Evolutionary conservation across 2,113 vertebrate genomes (phyloP).

Genomic region (Montifringilla adamsi): DNA sequence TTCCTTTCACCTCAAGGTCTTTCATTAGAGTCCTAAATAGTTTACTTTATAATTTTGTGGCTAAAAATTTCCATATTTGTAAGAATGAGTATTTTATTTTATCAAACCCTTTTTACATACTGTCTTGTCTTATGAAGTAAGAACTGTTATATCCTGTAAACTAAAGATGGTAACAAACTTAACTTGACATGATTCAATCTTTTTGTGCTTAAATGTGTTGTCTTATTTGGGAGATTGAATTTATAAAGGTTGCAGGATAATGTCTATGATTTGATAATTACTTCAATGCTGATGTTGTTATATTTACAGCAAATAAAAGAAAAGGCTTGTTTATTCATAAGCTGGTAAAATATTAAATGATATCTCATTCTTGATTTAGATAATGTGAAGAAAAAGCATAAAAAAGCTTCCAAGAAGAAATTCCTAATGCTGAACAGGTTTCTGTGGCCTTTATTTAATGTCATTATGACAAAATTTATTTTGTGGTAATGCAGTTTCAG

Average conservation of each 20-base stretch:
- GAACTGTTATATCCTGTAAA: background rate
- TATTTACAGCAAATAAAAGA: slow-evolving; percentile 11
- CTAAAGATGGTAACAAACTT: background rate
- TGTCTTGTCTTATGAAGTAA: background rate
- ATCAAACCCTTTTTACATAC: background rate
- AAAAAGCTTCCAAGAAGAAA: background rate
- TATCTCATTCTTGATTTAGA: slow-evolving; percentile 10
- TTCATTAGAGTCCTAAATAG: background rate
- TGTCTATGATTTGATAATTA: slow-evolving; percentile 10
- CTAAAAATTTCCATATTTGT: background rate
- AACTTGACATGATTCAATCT: background rate
- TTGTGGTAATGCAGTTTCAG: slow-evolving; percentile 57
- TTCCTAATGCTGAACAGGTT: slow-evolving; percentile 1
- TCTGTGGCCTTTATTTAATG: slow-evolving; percentile 32
- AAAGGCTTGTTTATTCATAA: background rate
- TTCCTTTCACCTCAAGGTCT: background rate
- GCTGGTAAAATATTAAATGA: slow-evolving; percentile 17
- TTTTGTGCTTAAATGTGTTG: background rate
- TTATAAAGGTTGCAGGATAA: background rate
- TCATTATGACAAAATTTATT: slow-evolving; percentile 37
- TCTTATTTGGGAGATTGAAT: background rate
- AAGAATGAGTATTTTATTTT: background rate
- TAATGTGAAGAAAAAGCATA: background rate
- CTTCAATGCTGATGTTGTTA: slow-evolving; percentile 6
- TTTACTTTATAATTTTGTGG: background rate